Evolutionary conservation across 30 jellyfish, hydroid and myxozoan genomes (phyloP), one percentile per base, ranked within the genome.

Genomic region (Rhopilema esculentum): DNA sequence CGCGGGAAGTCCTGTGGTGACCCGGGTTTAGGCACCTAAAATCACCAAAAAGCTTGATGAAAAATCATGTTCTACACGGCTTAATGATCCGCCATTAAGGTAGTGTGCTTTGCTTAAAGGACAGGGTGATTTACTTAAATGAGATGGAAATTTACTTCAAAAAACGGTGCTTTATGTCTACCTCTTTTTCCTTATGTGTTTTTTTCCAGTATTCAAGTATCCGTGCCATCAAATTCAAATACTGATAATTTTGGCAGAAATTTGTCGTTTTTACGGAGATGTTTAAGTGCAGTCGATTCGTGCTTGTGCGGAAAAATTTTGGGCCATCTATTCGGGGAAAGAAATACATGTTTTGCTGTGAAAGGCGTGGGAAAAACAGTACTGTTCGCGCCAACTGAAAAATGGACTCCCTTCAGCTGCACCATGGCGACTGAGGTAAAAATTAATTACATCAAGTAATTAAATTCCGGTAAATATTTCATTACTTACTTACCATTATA

Each of bases 1-100:
- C 25, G 96, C n/a, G 75, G 80, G 25, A 27, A 72, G 26, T 70
- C 93, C 27, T 72, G 66, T 16, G 75, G 93, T 27, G 84, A 53
- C 16, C 88, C 78, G 22, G 88, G 65, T 19, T 63, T 32, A 40
- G 57, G 57, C 12, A 40, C 57, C 57, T 40, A 12, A 12, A 40
- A 40, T 12, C 57, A 40, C 12, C 6, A 40, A 40, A 12, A 40
- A 40, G 12, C 6, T 12, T n/a, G n/a, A n/a, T n/a, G n/a, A n/a
- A n/a, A n/a, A n/a, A n/a, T n/a, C n/a, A n/a, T n/a, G n/a, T n/a
- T n/a, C n/a, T n/a, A n/a, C n/a, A n/a, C n/a, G n/a, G n/a, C n/a
- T n/a, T n/a, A n/a, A n/a, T n/a, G n/a, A n/a, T n/a, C n/a, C n/a
- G n/a, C n/a, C n/a, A n/a, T n/a, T n/a, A n/a, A n/a, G n/a, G n/a